Percentiles rank a stretch among this genome's conserved stretches.
These are phyloP conservation scores for Siniperca obscura DNA, from an alignment of 2,797 vertebrate genomes.

Conservation along the genomic window DNA sequence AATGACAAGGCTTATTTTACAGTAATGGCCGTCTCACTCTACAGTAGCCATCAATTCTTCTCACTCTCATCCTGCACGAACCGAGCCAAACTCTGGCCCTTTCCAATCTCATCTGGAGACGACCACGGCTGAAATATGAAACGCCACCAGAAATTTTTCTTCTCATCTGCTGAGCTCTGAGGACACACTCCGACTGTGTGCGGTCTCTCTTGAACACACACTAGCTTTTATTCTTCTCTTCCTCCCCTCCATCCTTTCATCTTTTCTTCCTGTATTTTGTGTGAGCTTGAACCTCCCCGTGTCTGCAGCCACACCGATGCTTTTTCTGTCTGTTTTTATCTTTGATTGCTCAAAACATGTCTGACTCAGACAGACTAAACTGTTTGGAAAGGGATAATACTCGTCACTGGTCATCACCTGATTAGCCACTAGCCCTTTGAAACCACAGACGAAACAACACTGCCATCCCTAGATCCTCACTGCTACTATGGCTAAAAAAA, in stretches of 20 bases:
- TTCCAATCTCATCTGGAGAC: conserved; percentile 5
- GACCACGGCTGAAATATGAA: background rate
- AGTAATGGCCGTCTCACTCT: conserved; percentile 38
- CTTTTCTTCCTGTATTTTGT: background rate
- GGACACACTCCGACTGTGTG: background rate
- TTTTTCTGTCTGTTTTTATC: background rate
- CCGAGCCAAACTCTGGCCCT: background rate
- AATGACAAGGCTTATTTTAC: conserved; percentile 27
- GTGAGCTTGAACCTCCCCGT: background rate
- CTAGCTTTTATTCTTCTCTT: background rate
- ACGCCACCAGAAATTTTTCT: background rate
- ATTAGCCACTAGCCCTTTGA: background rate
- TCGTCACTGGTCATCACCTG: background rate
- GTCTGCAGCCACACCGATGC: background rate
- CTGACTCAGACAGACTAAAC: background rate
- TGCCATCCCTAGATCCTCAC: background rate
- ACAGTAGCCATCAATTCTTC: conserved; percentile 14
- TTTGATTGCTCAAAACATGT: background rate
- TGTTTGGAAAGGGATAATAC: background rate
- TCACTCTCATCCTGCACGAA: background rate
- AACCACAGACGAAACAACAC: background rate
- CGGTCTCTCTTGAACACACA: background rate
- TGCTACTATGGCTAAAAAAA: background rate
- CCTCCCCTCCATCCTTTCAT: conserved; percentile 27
- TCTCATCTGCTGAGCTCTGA: conserved; percentile 1